Conservation (phyloP, 2,888 invertebrate species). For the Hipparchia semele region DNA sequence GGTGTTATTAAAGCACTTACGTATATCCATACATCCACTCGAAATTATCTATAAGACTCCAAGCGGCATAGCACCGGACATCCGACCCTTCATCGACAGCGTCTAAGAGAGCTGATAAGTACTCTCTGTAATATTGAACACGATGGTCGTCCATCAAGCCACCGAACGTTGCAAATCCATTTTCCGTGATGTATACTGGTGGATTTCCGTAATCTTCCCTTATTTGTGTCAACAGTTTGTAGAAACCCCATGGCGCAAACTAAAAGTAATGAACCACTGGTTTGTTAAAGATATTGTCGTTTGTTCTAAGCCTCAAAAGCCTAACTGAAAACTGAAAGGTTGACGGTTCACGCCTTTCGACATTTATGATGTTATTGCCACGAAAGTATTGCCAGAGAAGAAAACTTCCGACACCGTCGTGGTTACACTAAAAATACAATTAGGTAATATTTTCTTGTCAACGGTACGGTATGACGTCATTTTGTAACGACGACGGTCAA, state of each 20-base stretch:
- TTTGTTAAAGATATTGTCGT: too few relatives aligned
- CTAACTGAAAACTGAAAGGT: too few relatives aligned
- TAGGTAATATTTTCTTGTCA: too few relatives aligned
- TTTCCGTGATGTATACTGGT: conserved; percentile 81
- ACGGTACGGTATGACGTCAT: too few relatives aligned
- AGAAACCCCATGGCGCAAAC: conserved; percentile 81
- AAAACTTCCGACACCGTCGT: too few relatives aligned
- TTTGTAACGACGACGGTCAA: too few relatives aligned
- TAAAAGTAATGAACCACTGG: conserved; percentile 23
- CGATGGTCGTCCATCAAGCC: conserved; percentile 68
- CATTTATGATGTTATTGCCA: too few relatives aligned
- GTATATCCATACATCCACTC: conserved; percentile 84
- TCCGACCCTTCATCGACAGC: conserved; percentile 72
- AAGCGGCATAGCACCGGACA: conserved; percentile 78
- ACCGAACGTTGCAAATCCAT: conserved; percentile 62
- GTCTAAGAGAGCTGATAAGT: conserved; percentile 65
- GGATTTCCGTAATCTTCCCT: conserved; percentile 76
- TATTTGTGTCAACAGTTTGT: conserved; percentile 76
- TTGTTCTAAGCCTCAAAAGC: too few relatives aligned
- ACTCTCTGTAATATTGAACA: conserved; percentile 60
- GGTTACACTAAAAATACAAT: too few relatives aligned
- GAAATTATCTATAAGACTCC: conserved; percentile 86
- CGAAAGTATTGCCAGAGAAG: too few relatives aligned
- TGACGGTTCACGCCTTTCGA: too few relatives aligned
- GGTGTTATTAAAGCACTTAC: conserved; percentile 52